Evolutionary conservation across 2,113 vertebrate genomes (phyloP).

Genomic region (Cyprinodon brontotheroides): DNA sequence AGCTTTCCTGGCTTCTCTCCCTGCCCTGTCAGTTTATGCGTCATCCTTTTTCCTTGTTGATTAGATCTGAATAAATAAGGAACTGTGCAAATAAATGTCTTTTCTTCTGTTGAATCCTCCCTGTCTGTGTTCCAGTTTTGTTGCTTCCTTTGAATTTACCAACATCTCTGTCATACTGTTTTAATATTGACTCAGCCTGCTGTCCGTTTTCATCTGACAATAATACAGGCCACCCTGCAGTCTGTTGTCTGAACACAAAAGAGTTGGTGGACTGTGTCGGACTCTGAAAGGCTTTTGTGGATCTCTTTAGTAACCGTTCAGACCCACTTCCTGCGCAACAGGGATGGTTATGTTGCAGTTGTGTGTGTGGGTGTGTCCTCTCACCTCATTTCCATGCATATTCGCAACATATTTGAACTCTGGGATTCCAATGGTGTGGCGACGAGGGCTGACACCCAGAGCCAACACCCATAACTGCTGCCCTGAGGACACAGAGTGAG

Average conservation of each 20-base stretch:
- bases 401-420: slow-evolving; percentile 95
- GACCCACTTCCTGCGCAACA: slow-evolving; percentile 54
- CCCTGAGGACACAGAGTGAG: slow-evolving; percentile 75
- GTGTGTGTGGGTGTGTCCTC: slow-evolving; percentile 37
- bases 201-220: slow-evolving; percentile 9
- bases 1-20: too few relatives aligned
- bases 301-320: slow-evolving; percentile 60
- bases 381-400: slow-evolving; percentile 95
- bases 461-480: slow-evolving; percentile 90
- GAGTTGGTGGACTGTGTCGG: slow-evolving; percentile 32
- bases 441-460: slow-evolving; percentile 82
- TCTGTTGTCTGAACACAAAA: slow-evolving; percentile 40
- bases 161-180: not conserved
- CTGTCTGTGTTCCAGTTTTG: not conserved
- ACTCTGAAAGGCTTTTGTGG: slow-evolving; percentile 63
- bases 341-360: slow-evolving; percentile 36
- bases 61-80: not conserved
- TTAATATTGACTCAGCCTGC: slow-evolving; percentile 30
- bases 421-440: slow-evolving; percentile 87
- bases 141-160: not conserved
- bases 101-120: not conserved
- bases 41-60: too few relatives aligned
- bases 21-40: too few relatives aligned
- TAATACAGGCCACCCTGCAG: slow-evolving; percentile 16
- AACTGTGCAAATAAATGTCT: too few relatives aligned